Conservation (phyloP, 2,888 invertebrate species). For the Folsomia candida region DNA sequence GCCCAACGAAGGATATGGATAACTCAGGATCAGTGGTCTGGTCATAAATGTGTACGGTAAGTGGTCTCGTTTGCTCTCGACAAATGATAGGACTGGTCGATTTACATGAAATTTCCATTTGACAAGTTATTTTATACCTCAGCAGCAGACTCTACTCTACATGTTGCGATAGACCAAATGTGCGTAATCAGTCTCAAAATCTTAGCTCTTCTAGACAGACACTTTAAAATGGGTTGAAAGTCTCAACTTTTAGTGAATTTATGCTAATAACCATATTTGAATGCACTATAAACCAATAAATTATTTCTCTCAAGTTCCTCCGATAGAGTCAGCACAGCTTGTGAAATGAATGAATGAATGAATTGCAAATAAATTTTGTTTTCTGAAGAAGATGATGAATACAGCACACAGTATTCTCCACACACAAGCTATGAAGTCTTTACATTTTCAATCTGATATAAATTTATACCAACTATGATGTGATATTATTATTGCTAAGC, state of each 20-base stretch:
- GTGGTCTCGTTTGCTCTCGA: slow-evolving; percentile 21
- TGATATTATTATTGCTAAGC: no score
- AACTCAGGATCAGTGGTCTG: background rate
- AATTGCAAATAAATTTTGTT: no score
- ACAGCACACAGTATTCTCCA: no score
- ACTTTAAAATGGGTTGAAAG: slow-evolving; percentile 13
- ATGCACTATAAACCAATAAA: background rate
- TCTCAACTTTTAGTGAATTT: background rate
- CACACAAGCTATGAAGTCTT: no score
- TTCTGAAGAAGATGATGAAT: no score
- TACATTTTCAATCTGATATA: no score
- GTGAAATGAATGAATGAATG: no score
- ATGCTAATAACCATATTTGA: background rate
- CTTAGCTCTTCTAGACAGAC: background rate
- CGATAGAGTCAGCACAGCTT: background rate
- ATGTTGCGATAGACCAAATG: background rate
- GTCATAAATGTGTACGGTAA: background rate
- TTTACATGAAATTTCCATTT: slow-evolving; percentile 29
- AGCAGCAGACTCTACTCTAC: background rate
- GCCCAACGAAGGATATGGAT: no score
- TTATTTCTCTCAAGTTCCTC: background rate
- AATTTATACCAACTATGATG: no score
- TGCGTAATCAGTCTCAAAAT: background rate
- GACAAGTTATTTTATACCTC: slow-evolving; percentile 8
- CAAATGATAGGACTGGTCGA: slow-evolving; percentile 34